Evolutionary conservation across 2,113 vertebrate species (phyloP), one percentile per base, ranked within the genome.

Genomic region (Albula glossodonta): DNA sequence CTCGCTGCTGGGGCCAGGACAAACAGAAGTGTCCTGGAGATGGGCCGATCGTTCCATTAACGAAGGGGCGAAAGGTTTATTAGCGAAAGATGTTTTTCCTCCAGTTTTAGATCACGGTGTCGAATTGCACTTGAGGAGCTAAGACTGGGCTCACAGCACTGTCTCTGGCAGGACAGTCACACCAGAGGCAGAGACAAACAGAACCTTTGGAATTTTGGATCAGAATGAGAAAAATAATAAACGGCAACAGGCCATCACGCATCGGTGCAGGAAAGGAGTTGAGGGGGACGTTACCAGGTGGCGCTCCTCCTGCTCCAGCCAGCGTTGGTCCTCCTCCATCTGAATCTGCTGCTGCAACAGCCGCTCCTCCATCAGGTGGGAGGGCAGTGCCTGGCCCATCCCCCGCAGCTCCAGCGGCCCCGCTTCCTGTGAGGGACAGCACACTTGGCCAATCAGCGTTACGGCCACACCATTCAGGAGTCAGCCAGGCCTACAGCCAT

Each of bases 291-390:
- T 94, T 95, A 99, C 97, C 98, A 99, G 93, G 90, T 98, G 97
- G 85, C 96, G 92, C 83, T 99, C 98, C 90, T 99, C 97, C 79
- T 98, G 97, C 31, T 98, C 97, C 84, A 99, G 95, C 98, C 98
- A 99, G 86, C 96, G 97, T 89, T 98, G 97, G 90, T 99, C 98
- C 78, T 98, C 98, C 66, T 97, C 97, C 98, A 99, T 99, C 93
- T 99, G 97, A 88, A 98, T 97, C 0, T 99, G 97, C 77, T 99
- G 98, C 81, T 97, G 95, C 93, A 97, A 97, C 93, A 99, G 95
- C 86, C 97, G 96, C 91, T 99, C 97, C 91, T 99, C 98, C 97
- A 98, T 97, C 86, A 98, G 95, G 90, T 97, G 97, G 2, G 95
- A 84, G 2, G 95, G 96, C 49, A 98, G 89, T 87, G 95, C 94